Evolutionary conservation across 1,140 invertebrate genomes (phyloP), one percentile per base, ranked within the genome.

Genomic region (Zaprionus lachaisei): DNA sequence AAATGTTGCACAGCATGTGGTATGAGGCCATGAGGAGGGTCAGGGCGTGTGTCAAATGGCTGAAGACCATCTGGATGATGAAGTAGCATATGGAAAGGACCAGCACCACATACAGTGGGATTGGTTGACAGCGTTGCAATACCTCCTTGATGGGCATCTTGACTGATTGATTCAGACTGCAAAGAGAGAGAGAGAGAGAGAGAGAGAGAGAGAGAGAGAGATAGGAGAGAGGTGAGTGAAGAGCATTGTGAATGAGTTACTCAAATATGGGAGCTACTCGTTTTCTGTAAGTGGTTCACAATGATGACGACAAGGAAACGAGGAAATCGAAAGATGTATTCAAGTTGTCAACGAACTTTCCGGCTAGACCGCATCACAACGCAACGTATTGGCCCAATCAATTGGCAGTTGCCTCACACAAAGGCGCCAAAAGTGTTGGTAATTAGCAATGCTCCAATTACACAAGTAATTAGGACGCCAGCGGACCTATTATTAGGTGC

Each of bases 1-100:
- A 94, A 55, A 96, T 95, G 84, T 97, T 97, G 92, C 96, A 97
- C 5, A 98, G 94, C 93, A 96, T 96, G 92, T 98, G 97, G 93
- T 98, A 98, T 6, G 96, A 95, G 89, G 97, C 97, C 69, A 97
- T 95, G 15, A 97, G 94, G 1, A 98, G 94, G 0, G 97, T 97
- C 34, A 98, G 94, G 1, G 96, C 96, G 89, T 98, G 96, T 2
- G 97, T 97, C 47, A 96, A 93, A 89, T 98, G 96, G 77, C 96
- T 97, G 1, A 96, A 94, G 55, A 96, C 94, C 56, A 98, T 93
- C 83, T 97, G 95, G 1, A 95, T 94, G 60, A 96, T 91, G 91
- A 97, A 96, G 76, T 96, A 97, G 58, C 94, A 93, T 2, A 95
- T 91, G 4, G 96, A 96, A 65, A 97, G 93, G 51, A 95, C 93